A percentile compares a stretch with the other conserved stretches of the same genome.
Conservation (phyloP, 2,888 invertebrate genomes). For the Chalcis sispes region DNA sequence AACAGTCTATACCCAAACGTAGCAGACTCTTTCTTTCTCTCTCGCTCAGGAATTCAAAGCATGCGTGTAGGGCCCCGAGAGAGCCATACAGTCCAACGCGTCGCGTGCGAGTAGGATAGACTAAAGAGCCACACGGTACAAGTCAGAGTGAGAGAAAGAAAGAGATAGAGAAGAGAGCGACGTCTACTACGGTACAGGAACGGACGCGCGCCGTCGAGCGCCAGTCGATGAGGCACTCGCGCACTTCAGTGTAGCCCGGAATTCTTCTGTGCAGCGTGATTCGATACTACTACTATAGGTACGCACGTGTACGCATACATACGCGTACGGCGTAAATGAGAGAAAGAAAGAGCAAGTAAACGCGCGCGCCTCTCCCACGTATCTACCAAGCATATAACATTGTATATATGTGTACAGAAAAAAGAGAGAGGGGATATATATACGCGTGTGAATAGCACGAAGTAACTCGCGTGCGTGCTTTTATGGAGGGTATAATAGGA, state of each 20-base stretch:
- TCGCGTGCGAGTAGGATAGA: not conserved
- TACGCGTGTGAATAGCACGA: no score
- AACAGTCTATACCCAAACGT: not conserved
- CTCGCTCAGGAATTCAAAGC: slow-evolving; percentile 29
- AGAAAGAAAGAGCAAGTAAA: no score
- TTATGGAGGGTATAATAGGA: no score
- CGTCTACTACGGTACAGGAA: not conserved
- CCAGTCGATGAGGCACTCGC: slow-evolving; percentile 3
- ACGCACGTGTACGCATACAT: not conserved
- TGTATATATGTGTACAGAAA: no score
- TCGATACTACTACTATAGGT: no score
- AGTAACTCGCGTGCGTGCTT: no score
- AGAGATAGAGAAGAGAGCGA: slow-evolving; percentile 2
- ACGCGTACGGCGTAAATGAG: not conserved
- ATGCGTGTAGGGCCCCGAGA: slow-evolving; percentile 24
- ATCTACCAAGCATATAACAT: no score
- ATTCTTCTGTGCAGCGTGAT: slow-evolving; percentile 34
- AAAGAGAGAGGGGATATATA: no score
- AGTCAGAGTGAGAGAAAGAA: no score
- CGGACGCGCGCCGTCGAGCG: not conserved
- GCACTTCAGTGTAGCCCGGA: slow-evolving; percentile 32
- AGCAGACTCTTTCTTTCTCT: not conserved
- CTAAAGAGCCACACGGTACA: not conserved
- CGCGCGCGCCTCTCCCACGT: no score
- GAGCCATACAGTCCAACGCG: no score